Conservation (phyloP, 2,888 invertebrate species). For the Polietes domitor region DNA sequence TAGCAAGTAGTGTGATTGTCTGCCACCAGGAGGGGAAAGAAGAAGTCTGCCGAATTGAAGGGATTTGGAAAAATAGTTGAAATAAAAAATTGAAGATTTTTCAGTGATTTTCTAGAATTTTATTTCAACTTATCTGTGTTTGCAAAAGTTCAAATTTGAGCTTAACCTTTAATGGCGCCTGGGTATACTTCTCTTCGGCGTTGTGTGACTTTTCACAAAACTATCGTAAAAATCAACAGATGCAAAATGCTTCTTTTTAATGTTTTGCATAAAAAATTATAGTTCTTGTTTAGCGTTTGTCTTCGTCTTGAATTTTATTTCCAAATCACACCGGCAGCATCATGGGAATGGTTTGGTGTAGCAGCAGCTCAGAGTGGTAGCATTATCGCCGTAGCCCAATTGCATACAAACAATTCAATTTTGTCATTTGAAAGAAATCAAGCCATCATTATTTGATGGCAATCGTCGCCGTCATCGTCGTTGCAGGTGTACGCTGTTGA, state of each 20-base stretch:
- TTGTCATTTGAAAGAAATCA: constrained; percentile 35
- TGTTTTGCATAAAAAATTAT: constrained; percentile 15
- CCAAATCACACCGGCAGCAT: neutral
- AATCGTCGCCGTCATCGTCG: neutral
- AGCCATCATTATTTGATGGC: constrained; percentile 39
- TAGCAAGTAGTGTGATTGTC: too few species aligned
- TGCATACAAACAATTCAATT: neutral
- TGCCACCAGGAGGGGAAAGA: neutral
- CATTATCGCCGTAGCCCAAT: neutral
- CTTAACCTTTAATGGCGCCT: neutral
- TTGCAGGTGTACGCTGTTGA: constrained; percentile 14
- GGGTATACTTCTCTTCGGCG: neutral
- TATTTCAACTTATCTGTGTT: neutral
- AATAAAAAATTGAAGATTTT: neutral
- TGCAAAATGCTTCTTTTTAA: constrained; percentile 18
- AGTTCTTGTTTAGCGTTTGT: constrained; percentile 11
- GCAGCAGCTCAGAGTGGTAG: neutral
- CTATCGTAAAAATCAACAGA: constrained; percentile 20
- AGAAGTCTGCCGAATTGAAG: neutral
- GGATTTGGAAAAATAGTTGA: neutral
- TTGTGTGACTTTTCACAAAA: neutral
- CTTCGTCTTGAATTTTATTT: neutral
- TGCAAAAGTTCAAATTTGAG: neutral
- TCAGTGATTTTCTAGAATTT: neutral
- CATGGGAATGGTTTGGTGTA: too few species aligned